Percentiles rank a stretch among this genome's conserved stretches.
phyloP scores from a whole-genome alignment of 2,888 invertebrate species.

The Imbricaverruca yamaguchii region DNA sequence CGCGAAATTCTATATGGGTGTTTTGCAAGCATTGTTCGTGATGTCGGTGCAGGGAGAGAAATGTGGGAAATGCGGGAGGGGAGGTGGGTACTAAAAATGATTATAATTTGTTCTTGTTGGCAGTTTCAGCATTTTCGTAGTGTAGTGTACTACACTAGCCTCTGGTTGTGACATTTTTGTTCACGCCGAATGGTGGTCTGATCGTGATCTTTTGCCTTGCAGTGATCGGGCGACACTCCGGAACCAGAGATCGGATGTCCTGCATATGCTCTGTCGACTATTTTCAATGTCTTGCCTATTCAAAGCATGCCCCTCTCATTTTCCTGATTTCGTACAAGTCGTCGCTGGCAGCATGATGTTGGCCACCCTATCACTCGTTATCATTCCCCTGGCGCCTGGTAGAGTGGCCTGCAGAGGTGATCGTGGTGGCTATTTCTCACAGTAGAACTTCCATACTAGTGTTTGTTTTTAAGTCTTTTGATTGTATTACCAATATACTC shows the following conservation, averaged over 20 bases:
- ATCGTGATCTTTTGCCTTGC: not conserved
- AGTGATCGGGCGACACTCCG: not conserved
- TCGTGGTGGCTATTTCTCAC: not conserved
- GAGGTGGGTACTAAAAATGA: too few relatives aligned
- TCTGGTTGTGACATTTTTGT: too few relatives aligned
- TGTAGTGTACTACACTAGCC: too few relatives aligned
- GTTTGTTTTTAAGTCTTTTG: not conserved
- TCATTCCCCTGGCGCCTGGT: too few relatives aligned
- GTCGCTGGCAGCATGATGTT: not conserved
- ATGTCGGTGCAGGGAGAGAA: too few relatives aligned
- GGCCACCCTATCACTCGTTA: not conserved
- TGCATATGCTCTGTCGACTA: not conserved
- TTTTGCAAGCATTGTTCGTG: too few relatives aligned
- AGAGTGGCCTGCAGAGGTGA: not conserved
- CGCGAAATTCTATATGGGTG: too few relatives aligned
- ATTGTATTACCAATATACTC: constrained; percentile 13
- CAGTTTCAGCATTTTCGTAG: too few relatives aligned
- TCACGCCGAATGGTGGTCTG: too few relatives aligned
- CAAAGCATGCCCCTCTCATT: not conserved
- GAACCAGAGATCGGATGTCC: not conserved
- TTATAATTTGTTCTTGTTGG: too few relatives aligned
- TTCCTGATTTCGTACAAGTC: not conserved
- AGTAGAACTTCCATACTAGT: not conserved
- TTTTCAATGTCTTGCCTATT: not conserved
- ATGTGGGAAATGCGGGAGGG: too few relatives aligned